A percentile compares a stretch with the other conserved stretches of the same genome.
Evolutionary conservation across 2,797 vertebrate genomes (phyloP).

Genomic region (Limnodromus scolopaceus): DNA sequence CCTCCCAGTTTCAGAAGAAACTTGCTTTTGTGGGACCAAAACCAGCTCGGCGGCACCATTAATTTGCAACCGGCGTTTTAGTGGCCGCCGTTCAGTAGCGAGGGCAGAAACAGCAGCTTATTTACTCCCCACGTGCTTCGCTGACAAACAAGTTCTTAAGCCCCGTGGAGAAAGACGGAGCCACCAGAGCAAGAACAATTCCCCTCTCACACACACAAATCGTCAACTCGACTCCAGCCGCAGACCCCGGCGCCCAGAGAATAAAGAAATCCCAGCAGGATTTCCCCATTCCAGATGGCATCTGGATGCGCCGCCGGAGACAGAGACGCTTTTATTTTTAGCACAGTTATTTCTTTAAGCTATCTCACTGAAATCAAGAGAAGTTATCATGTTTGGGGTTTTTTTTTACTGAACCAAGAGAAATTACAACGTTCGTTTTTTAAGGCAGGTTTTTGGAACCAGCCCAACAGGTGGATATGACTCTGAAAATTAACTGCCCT

Average conservation of each 20-base stretch:
- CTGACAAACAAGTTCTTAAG: neutral
- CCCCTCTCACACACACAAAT: neutral
- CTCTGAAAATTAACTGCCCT: neutral
- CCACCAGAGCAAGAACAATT: neutral
- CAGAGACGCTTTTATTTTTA: neutral
- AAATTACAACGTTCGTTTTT: neutral
- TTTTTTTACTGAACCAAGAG: neutral
- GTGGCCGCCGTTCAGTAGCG: rapidly evolving
- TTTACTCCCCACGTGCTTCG: neutral
- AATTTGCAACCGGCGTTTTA: neutral
- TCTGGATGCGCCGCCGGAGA: neutral
- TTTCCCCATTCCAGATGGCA: neutral
- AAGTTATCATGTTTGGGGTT: rapidly evolving
- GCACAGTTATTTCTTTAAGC: neutral
- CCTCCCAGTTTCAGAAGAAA: neutral
- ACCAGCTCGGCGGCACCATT: neutral
- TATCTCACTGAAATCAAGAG: neutral
- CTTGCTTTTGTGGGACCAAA: neutral
- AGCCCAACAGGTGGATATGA: rapidly evolving
- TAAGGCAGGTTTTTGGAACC: neutral
- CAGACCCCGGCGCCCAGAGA: neutral
- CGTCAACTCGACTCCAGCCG: neutral
- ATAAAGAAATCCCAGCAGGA: neutral
- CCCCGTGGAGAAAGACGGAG: neutral
- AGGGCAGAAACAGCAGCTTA: neutral